A percentile compares a stretch with the other conserved stretches of the same genome.
Conservation (phyloP, 92 coral and sea anemone genomes). For the Metridium senile region DNA sequence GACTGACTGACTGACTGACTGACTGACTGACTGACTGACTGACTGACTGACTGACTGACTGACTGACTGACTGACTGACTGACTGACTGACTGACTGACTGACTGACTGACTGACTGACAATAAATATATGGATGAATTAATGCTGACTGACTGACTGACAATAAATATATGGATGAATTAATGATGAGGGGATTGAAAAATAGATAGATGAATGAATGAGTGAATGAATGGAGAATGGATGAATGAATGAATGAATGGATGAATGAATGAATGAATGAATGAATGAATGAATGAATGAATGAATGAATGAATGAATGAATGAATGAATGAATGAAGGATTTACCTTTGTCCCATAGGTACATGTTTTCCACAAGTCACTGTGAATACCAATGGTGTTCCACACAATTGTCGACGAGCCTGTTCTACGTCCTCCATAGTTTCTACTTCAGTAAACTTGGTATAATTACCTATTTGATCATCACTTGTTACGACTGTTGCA, state of each 20-base stretch:
- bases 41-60: too few species aligned
- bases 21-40: too few species aligned
- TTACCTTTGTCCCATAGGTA: slow-evolving; percentile 89
- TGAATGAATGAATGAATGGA: not conserved
- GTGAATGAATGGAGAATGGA: not conserved
- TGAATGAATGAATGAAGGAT: not conserved
- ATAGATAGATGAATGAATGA: too few species aligned
- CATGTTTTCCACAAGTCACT: slow-evolving; percentile 84
- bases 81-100: too few species aligned
- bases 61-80: too few species aligned
- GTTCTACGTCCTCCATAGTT: slow-evolving; percentile 50
- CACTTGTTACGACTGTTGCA: slow-evolving; percentile 65
- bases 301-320: not conserved
- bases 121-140: too few species aligned
- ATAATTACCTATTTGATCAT: slow-evolving; percentile 59
- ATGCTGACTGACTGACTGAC: too few species aligned
- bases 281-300: not conserved
- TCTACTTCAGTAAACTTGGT: slow-evolving; percentile 41
- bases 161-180: too few species aligned
- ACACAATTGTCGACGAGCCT: slow-evolving; percentile 59
- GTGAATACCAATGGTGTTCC: slow-evolving; percentile 61
- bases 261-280: not conserved
- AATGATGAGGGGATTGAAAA: too few species aligned
- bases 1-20: too few species aligned
- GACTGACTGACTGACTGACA: too few species aligned